A percentile compares a stretch with the other conserved stretches of the same genome.
Evolutionary conservation across 2,888 invertebrate genomes (phyloP).

Genomic region (Homarus gammarus): DNA sequence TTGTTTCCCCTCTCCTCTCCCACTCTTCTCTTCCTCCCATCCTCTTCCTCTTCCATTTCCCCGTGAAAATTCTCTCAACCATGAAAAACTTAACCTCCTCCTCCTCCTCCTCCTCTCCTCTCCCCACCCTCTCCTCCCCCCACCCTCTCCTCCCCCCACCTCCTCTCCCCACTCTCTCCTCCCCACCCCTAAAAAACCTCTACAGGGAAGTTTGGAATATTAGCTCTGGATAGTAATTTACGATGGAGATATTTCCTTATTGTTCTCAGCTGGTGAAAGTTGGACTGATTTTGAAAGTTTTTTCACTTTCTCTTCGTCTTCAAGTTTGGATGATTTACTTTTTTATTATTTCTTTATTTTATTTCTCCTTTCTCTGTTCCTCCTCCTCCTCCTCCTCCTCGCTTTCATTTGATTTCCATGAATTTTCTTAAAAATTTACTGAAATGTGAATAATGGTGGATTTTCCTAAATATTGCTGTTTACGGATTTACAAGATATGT

Average conservation of each 20-base stretch:
- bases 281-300: background rate
- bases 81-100: background rate
- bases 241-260: background rate
- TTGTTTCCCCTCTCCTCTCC: no score
- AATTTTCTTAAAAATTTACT: no score
- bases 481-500: no score
- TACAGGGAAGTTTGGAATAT: background rate
- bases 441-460: no score
- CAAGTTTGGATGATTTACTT: background rate
- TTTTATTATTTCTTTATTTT: background rate
- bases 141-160: background rate
- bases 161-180: background rate
- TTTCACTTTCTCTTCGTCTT: background rate
- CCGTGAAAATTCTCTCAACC: background rate
- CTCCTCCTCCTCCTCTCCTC: background rate
- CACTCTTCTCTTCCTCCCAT: no score
- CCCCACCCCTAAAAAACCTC: background rate
- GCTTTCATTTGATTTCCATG: no score
- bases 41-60: background rate
- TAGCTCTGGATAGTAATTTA: conserved; percentile 6
- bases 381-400: background rate
- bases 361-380: conserved; percentile 10
- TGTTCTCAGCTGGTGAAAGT: background rate
- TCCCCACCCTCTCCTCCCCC: background rate
- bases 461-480: no score